These are phyloP conservation scores for Drosophila birchii DNA, from an alignment of 2,888 invertebrate species.

Conservation along the genomic window DNA sequence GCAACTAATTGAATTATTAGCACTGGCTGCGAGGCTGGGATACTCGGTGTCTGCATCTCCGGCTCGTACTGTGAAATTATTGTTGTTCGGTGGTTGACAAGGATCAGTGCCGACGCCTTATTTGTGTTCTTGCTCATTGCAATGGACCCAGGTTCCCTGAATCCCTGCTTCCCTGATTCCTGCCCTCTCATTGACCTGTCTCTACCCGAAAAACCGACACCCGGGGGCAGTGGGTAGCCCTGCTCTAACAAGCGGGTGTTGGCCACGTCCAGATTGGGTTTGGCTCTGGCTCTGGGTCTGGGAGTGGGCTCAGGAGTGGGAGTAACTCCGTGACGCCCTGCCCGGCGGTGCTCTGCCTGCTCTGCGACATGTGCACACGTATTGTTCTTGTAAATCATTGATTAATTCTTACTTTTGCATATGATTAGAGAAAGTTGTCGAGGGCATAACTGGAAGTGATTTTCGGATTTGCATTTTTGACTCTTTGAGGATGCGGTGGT, in stretches of 20 bases:
- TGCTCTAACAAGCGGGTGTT: slow-evolving; percentile 74
- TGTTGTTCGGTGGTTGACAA: slow-evolving; percentile 81
- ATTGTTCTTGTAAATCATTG: slow-evolving; percentile 83
- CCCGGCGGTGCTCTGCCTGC: slow-evolving; percentile 43
- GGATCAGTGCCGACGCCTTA: slow-evolving; percentile 82
- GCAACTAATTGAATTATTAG: slow-evolving; percentile 83
- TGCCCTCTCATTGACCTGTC: slow-evolving; percentile 20
- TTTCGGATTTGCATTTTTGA: slow-evolving; percentile 47
- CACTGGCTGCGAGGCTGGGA: slow-evolving; percentile 32
- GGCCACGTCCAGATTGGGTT: slow-evolving; percentile 50
- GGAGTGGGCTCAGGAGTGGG: slow-evolving; percentile 21
- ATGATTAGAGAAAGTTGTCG: slow-evolving; percentile 72
- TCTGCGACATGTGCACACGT: slow-evolving; percentile 74
- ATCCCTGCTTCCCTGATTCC: slow-evolving; percentile 8
- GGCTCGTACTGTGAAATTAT: slow-evolving; percentile 60
- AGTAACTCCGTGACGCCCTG: slow-evolving; percentile 35
- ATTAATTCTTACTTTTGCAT: slow-evolving; percentile 81
- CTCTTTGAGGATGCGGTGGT: slow-evolving; percentile 10
- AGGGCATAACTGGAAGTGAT: slow-evolving; percentile 32
- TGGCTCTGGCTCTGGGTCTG: slow-evolving; percentile 26
- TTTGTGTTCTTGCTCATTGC: slow-evolving; percentile 77
- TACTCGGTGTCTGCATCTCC: slow-evolving; percentile 35
- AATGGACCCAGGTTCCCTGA: slow-evolving; percentile 34
- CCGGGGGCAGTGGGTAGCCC: slow-evolving; percentile 69
- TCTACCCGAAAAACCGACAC: slow-evolving; percentile 43